These are phyloP conservation scores for Mylabris phalerata DNA, from an alignment of 1,140 invertebrate genomes.

Conservation along the genomic window DNA sequence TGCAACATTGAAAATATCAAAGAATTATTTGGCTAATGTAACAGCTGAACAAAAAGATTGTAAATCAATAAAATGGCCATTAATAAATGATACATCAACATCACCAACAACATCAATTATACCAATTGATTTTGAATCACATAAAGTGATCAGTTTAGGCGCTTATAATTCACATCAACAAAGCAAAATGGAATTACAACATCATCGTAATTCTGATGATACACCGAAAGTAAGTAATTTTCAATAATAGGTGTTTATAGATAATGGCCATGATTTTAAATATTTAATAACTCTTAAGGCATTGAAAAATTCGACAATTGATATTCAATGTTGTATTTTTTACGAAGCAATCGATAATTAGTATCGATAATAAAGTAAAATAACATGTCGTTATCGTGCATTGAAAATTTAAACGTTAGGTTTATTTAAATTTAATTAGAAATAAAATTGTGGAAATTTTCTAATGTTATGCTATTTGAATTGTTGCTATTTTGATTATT, in stretches of 20 bases:
- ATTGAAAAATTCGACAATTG: no score
- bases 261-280: conserved; percentile 8
- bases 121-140: conserved; percentile 65
- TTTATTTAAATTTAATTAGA: no score
- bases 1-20: conserved; percentile 50
- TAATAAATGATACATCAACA: conserved; percentile 46
- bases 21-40: conserved; percentile 54
- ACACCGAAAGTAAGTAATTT: conserved; percentile 55
- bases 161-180: conserved; percentile 53
- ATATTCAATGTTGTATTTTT: no score
- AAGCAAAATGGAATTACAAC: conserved; percentile 73
- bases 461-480: no score
- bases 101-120: conserved; percentile 38
- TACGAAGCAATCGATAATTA: no score
- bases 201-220: conserved; percentile 64
- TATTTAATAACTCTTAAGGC: no score
- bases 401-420: no score
- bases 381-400: no score
- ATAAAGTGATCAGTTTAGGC: conserved; percentile 47
- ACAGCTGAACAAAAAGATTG: conserved; percentile 62
- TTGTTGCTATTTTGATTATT: no score
- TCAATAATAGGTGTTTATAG: neutral
- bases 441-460: no score
- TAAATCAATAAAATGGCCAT: conserved; percentile 51
- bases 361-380: no score